Evolutionary conservation across 2,797 vertebrate species (phyloP).

Genomic region (Megaceryle alcyon): DNA sequence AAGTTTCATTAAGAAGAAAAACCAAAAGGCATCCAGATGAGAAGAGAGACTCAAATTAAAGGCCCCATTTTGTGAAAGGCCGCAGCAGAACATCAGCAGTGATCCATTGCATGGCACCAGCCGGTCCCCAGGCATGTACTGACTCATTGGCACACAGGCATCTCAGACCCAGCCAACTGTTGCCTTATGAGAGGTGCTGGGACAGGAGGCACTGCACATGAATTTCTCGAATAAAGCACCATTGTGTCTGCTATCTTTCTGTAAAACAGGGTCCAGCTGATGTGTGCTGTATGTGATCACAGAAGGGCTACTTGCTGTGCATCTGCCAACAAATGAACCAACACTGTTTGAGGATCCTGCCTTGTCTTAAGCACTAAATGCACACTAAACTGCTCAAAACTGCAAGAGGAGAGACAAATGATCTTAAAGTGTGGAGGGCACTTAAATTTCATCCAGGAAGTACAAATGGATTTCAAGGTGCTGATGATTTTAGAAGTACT

Average conservation of each 20-base stretch:
- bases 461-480: background rate
- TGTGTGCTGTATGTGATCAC: background rate
- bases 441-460: background rate
- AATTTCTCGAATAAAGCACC: background rate
- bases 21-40: background rate
- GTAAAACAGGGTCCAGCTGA: background rate
- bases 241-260: background rate
- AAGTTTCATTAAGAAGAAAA: background rate
- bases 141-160: background rate
- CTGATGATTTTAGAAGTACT: background rate
- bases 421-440: background rate
- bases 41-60: background rate
- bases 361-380: background rate
- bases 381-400: background rate
- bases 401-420: background rate
- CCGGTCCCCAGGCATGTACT: rapidly evolving
- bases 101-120: background rate
- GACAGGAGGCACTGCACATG: background rate
- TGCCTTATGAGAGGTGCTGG: background rate
- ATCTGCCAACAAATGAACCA: background rate
- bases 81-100: rapidly evolving
- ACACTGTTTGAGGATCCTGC: background rate
- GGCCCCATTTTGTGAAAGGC: background rate
- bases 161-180: background rate
- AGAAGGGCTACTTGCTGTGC: background rate